These are phyloP conservation scores for Laticauda colubrina DNA, from an alignment of 2,113 vertebrate species.

Conservation along the genomic window DNA sequence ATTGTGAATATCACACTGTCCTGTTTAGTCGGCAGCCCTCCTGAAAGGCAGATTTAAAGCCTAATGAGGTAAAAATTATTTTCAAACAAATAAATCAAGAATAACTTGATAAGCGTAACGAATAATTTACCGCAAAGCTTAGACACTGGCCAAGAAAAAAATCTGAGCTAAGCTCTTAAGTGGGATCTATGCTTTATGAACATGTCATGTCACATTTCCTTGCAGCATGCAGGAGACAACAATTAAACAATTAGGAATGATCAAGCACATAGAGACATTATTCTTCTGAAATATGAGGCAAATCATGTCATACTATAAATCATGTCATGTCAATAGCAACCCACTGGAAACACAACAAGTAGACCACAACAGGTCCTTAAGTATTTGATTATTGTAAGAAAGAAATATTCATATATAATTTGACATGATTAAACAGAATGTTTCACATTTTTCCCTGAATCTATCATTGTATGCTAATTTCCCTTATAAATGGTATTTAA, in stretches of 20 bases:
- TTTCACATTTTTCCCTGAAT: accelerated
- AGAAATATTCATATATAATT: background rate
- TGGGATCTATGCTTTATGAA: background rate
- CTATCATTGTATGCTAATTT: background rate
- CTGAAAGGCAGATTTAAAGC: constrained; percentile 51
- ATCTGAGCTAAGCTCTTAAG: background rate
- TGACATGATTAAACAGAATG: accelerated
- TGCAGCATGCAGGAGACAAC: background rate
- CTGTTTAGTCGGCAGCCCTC: constrained; percentile 55
- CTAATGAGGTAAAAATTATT: constrained; percentile 20
- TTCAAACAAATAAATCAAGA: background rate
- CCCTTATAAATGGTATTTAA: background rate
- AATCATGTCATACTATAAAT: background rate
- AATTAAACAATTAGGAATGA: background rate
- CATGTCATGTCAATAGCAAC: no score
- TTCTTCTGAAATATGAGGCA: background rate
- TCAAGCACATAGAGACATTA: background rate
- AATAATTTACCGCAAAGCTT: background rate
- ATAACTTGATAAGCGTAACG: background rate
- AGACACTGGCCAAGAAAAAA: background rate
- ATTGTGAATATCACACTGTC: constrained; percentile 63
- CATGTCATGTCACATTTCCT: background rate
- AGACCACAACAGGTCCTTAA: background rate
- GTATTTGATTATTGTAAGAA: background rate
- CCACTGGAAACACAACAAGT: background rate